Percentiles rank a stretch among this genome's conserved stretches.
Evolutionary conservation across 2,888 invertebrate species (phyloP).

Genomic region (Pyralis farinalis): DNA sequence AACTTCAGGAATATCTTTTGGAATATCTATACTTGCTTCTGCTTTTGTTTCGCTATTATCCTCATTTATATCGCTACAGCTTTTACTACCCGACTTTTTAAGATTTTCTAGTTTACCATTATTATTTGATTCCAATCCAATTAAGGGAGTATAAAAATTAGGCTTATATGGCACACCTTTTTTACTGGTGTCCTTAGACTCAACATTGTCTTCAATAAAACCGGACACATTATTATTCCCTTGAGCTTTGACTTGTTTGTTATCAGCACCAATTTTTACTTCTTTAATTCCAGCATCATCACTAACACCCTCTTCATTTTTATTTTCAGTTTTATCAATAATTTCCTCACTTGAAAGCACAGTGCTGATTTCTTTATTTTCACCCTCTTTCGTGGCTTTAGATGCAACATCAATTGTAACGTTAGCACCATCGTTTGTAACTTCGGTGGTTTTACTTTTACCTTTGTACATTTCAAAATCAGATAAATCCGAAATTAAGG

Average conservation of each 20-base stretch:
- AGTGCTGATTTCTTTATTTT: too few species aligned
- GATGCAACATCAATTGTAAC: too few species aligned
- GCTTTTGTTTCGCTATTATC: background rate
- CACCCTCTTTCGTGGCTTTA: too few species aligned
- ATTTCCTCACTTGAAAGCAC: too few species aligned
- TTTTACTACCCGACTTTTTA: too few species aligned
- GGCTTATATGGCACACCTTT: conserved; percentile 29
- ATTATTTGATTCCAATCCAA: conserved; percentile 15
- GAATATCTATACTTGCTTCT: background rate
- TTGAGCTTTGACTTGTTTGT: too few species aligned
- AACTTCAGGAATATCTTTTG: background rate
- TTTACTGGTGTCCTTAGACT: conserved; percentile 1
- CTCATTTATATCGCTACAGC: background rate
- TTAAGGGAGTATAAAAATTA: conserved; percentile 54
- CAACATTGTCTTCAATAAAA: background rate
- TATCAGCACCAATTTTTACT: too few species aligned
- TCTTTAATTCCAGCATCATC: too few species aligned
- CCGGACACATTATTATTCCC: too few species aligned
- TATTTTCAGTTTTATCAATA: too few species aligned
- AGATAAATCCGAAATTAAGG: conserved; percentile 15
- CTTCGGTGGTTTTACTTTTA: background rate
- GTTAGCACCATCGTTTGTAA: background rate
- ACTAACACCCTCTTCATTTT: too few species aligned
- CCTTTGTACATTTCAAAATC: conserved; percentile 51
- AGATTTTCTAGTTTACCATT: conserved; percentile 12